Evolutionary conservation across 1,140 invertebrate genomes (phyloP), one percentile per base, ranked within the genome.

Genomic region (Orussus abietinus): DNA sequence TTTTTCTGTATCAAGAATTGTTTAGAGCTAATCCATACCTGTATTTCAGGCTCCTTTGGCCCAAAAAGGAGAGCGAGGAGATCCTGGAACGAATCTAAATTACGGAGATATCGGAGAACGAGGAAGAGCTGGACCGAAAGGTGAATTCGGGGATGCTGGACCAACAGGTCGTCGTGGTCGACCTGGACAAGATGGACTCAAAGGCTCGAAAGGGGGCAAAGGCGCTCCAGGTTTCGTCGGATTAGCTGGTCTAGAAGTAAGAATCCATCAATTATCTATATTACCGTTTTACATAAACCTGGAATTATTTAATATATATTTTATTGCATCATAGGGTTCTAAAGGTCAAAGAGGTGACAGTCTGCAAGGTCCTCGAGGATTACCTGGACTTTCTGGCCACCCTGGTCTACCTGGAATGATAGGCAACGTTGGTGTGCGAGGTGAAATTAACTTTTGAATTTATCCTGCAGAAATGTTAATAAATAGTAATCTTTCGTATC

Each of bases 131-230:
- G 71, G 71, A 9, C 37, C 59, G 5, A 59, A 62, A 33, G 74
- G 74, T 38, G 62, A 71, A 0, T 21, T 49, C 6, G 75, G 74
- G 37, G 38, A 62, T 14, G 26, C 53, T 17, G 73, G 73, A 11
- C 61, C 58, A 9, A 34, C 9, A 26, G 79, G 78, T 18, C 49
- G 40, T 0, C 50, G 57, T 39, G 78, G 78, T 17, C 57, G 57
- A 53, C 21, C 57, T 11, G 80, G 80, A 18, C 22, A 43, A 4
- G 58, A 63, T 36, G 81, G 81, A 3, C 4, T 51, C 0, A 66
- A 65, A 38, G 82, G 82, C 30, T 3, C 55, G 1, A 78, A 64
- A 47, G 82, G 83, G 33, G 53, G 62, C 7, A 72, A 55, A 45
- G 83, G 83, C 36, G 59, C 62, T 2, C 63, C 61, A 12, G 71